These are phyloP conservation scores for Celastrina argiolus DNA, from an alignment of 2,888 invertebrate genomes.

Conservation along the genomic window DNA sequence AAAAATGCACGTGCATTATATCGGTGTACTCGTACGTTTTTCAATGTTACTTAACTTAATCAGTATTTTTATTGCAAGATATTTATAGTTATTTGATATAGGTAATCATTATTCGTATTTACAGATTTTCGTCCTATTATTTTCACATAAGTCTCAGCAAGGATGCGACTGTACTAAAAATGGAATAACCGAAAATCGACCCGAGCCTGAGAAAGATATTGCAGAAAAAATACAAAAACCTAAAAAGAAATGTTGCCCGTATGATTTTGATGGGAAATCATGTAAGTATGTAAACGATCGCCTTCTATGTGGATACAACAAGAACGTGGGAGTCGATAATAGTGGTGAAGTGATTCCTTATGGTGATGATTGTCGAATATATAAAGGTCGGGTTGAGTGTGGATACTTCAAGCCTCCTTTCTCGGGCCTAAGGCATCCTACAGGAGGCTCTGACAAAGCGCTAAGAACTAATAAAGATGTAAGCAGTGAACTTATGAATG, in stretches of 20 bases:
- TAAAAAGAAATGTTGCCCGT: conserved; percentile 56
- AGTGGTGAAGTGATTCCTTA: conserved; percentile 36
- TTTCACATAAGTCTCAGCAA: background rate
- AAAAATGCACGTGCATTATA: background rate
- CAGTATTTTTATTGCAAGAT: background rate
- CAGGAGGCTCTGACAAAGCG: background rate
- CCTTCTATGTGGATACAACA: conserved; percentile 57
- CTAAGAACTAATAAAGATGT: conserved; percentile 11
- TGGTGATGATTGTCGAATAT: conserved; percentile 50
- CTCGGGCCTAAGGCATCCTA: conserved; percentile 41
- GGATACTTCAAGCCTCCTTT: conserved; percentile 54
- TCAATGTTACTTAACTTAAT: background rate
- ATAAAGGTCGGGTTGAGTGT: conserved; percentile 58
- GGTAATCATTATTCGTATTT: background rate
- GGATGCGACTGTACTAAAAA: background rate
- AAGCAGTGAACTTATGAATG: conserved; percentile 2
- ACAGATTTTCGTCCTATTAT: background rate
- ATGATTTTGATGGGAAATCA: conserved; percentile 50
- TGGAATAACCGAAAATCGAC: background rate
- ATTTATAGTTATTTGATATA: too few species aligned
- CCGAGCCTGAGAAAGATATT: background rate
- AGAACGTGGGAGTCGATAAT: conserved; percentile 44
- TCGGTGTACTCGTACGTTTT: background rate
- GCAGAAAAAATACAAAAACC: conserved; percentile 27
- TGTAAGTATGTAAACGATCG: conserved; percentile 55